Conservation (phyloP, 2,113 vertebrate species). For the Cathartes aura region DNA sequence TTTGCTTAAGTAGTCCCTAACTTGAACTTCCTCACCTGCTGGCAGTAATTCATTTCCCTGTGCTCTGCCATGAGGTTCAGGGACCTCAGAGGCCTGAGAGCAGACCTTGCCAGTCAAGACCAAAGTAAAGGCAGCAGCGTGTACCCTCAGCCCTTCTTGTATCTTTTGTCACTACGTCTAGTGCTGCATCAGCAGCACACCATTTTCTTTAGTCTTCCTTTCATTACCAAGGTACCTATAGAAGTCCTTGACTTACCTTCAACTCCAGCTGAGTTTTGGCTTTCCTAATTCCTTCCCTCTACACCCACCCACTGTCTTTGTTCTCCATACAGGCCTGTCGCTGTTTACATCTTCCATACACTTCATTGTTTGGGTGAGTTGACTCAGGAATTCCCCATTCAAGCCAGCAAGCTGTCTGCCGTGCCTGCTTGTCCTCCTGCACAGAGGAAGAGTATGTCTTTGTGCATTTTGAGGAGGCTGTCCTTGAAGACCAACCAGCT, state of each 20-base stretch:
- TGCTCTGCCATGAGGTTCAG: not conserved
- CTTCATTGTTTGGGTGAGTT: not conserved
- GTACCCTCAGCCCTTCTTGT: not conserved
- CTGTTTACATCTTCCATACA: not conserved
- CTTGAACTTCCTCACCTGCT: not conserved
- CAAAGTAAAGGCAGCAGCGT: not conserved
- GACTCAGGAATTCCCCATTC: not conserved
- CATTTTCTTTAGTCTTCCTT: not conserved
- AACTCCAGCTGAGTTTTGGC: not conserved
- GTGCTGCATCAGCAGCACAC: not conserved
- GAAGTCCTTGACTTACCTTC: not conserved
- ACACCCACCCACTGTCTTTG: not conserved
- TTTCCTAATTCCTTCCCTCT: not conserved
- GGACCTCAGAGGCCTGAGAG: not conserved
- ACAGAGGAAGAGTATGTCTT: not conserved
- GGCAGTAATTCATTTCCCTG: not conserved
- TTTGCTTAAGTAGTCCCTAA: not conserved
- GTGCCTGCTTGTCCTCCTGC: not conserved
- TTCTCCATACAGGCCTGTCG: not conserved
- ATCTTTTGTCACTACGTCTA: not conserved
- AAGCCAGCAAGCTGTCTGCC: not conserved
- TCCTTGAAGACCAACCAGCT: not conserved
- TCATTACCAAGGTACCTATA: not conserved
- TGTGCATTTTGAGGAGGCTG: not conserved
- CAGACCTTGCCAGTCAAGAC: not conserved